phyloP scores from a whole-genome alignment of 92 coral and sea anemone genomes.

The Bergia puertoricense region DNA sequence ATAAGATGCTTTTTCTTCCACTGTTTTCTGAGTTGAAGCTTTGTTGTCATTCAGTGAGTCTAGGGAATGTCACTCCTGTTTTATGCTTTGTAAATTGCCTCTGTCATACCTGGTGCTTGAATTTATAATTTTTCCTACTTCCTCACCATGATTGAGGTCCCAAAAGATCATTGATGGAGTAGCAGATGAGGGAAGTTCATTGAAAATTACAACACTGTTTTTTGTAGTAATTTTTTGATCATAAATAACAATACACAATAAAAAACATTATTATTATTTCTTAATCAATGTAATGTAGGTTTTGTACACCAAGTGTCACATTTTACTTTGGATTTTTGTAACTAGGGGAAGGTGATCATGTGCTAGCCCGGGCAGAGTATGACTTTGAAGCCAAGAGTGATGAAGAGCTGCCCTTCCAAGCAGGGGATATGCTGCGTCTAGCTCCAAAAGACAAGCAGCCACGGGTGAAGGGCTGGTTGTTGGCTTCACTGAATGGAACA shows the following conservation, averaged over 20 bases:
- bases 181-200: slow-evolving; percentile 12
- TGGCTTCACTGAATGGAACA: slow-evolving; percentile 82
- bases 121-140: not conserved
- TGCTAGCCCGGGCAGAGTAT: slow-evolving; percentile 86
- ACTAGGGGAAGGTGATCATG: slow-evolving; percentile 94
- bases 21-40: slow-evolving; percentile 11
- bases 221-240: slow-evolving; percentile 8
- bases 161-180: slow-evolving; percentile 3
- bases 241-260: slow-evolving; percentile 3
- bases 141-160: slow-evolving; percentile 17
- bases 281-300: slow-evolving; percentile 9
- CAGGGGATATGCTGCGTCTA: slow-evolving; percentile 80
- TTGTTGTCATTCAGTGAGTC: slow-evolving; percentile 1
- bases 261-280: not conserved
- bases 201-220: slow-evolving; percentile 12
- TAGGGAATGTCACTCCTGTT: slow-evolving; percentile 4
- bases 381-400: slow-evolving; percentile 92
- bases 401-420: slow-evolving; percentile 84
- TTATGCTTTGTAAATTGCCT: not conserved
- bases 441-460: slow-evolving; percentile 97
- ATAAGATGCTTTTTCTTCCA: slow-evolving; percentile 11
- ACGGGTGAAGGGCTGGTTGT: slow-evolving; percentile 89
- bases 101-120: not conserved
- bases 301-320: slow-evolving; percentile 1
- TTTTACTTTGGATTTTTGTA: not conserved